phyloP scores from a whole-genome alignment of 1,140 invertebrate species.

The Pogonomyrmex barbatus region DNA sequence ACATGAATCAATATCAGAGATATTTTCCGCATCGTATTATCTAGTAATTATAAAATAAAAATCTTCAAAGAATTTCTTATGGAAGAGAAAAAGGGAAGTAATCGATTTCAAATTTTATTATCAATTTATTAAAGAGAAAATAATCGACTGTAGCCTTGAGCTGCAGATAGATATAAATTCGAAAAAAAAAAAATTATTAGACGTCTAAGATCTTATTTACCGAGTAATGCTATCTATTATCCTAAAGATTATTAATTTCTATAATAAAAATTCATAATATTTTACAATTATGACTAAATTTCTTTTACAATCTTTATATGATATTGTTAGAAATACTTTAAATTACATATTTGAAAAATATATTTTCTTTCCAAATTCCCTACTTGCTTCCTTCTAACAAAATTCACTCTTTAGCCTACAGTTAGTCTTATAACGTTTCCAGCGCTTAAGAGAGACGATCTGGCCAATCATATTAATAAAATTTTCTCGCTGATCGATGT shows the following conservation, averaged over 20 bases:
- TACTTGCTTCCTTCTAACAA: background rate
- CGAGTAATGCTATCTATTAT: no score
- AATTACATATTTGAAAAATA: background rate
- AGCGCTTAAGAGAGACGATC: background rate
- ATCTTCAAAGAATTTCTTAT: no score
- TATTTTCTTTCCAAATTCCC: background rate
- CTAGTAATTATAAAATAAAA: background rate
- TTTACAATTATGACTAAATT: background rate
- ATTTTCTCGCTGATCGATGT: slow-evolving; percentile 54
- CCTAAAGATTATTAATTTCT: no score
- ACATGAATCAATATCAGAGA: background rate
- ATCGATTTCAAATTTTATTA: no score
- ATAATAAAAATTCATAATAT: background rate
- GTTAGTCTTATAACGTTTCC: background rate
- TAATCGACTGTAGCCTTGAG: no score
- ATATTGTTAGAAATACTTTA: background rate
- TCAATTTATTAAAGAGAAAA: no score
- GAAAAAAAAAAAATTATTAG: no score
- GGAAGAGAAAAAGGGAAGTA: no score
- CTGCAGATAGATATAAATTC: no score
- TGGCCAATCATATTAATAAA: slow-evolving; percentile 17
- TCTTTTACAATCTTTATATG: background rate
- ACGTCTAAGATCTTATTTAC: no score
- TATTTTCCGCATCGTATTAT: background rate
- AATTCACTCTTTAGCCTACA: background rate